Evolutionary conservation across 2,797 vertebrate species (phyloP).

Genomic region (Denticeps clupeoides): DNA sequence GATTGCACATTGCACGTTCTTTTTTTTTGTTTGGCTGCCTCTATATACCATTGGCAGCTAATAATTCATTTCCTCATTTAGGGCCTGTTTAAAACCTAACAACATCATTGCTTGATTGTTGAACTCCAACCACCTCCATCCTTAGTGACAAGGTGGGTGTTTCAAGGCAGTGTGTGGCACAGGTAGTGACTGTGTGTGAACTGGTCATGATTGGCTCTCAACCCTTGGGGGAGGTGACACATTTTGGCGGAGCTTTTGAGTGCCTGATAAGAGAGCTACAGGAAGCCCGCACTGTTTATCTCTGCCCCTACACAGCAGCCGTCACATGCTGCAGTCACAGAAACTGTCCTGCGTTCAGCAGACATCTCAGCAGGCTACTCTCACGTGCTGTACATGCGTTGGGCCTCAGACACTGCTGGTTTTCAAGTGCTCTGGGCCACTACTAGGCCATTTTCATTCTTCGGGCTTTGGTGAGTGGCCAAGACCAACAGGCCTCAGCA

Average conservation of each 20-base stretch:
- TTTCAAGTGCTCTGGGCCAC: slow-evolving; percentile 49
- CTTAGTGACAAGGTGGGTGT: too few species aligned
- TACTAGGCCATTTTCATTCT: slow-evolving; percentile 66
- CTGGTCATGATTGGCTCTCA: too few species aligned
- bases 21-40: too few species aligned
- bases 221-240: too few species aligned
- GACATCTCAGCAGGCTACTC: slow-evolving; percentile 33
- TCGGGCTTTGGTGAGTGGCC: slow-evolving; percentile 55
- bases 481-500: slow-evolving; percentile 58
- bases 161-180: slow-evolving; percentile 16
- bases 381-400: slow-evolving; percentile 37
- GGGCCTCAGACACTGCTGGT: slow-evolving; percentile 46
- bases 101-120: too few species aligned
- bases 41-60: too few species aligned
- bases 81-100: too few species aligned
- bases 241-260: slow-evolving; percentile 54
- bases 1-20: too few species aligned
- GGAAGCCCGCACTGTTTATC: slow-evolving; percentile 61
- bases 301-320: slow-evolving; percentile 39
- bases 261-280: slow-evolving; percentile 52
- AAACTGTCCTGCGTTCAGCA: slow-evolving; percentile 22
- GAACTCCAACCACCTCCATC: too few species aligned
- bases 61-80: too few species aligned
- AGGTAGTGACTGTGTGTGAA: slow-evolving; percentile 27
- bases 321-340: slow-evolving; percentile 31